These are phyloP conservation scores for Triops cancriformis DNA, from an alignment of 1,140 invertebrate species.

Conservation along the genomic window DNA sequence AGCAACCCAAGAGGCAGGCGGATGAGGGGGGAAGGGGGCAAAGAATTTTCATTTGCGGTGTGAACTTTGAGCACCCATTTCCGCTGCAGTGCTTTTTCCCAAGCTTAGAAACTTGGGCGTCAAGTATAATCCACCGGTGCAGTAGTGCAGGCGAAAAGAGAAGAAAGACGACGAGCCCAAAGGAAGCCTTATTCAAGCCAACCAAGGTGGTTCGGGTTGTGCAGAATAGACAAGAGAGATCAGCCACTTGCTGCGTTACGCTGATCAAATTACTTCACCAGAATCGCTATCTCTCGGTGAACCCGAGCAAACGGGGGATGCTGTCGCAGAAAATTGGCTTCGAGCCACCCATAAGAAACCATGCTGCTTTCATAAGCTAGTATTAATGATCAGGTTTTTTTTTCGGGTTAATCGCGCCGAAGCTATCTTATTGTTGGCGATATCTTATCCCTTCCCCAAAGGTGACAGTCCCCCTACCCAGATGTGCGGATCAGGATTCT, in stretches of 20 bases:
- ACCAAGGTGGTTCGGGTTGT: constrained; percentile 9
- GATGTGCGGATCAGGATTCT: background rate
- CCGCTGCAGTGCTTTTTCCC: constrained; percentile 9
- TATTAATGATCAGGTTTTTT: background rate
- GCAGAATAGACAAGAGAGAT: constrained; percentile 10
- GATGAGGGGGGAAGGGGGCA: constrained; percentile 7
- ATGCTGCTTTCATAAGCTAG: background rate
- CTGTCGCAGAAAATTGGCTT: background rate
- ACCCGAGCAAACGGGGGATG: background rate
- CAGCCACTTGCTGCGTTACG: constrained; percentile 8
- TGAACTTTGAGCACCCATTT: constrained; percentile 21
- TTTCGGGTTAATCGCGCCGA: background rate
- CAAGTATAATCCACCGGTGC: background rate
- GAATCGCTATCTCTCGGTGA: background rate
- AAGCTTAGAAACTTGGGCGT: background rate
- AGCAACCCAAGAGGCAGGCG: constrained; percentile 20
- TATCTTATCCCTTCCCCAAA: background rate
- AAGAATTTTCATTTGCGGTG: constrained; percentile 20
- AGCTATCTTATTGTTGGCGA: background rate
- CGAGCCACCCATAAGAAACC: background rate
- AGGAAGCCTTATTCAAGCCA: constrained; percentile 5
- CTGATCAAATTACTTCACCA: constrained; percentile 2
- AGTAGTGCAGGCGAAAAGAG: constrained; percentile 1
- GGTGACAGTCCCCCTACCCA: background rate
- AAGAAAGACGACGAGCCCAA: background rate